Conservation (phyloP, 1,140 invertebrate species). For the Dreissena rostriformis region DNA sequence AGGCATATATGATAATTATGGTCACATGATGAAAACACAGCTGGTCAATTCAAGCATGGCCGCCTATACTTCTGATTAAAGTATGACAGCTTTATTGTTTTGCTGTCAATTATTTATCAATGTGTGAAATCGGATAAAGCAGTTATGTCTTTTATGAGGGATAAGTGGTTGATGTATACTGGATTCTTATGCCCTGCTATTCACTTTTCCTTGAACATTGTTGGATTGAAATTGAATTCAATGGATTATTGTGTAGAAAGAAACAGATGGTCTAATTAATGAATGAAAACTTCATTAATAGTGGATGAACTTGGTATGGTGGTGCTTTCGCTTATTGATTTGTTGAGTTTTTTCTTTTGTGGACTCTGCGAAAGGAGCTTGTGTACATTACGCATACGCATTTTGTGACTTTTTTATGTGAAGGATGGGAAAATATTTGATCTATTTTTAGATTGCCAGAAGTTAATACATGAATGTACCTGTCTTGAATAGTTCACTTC, state of each 20-base stretch:
- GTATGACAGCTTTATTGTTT: slow-evolving; percentile 58
- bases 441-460: slow-evolving; percentile 57
- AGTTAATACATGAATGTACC: slow-evolving; percentile 51
- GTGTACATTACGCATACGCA: background rate
- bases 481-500: slow-evolving; percentile 45
- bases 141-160: no score
- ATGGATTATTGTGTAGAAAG: slow-evolving; percentile 6
- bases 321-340: slow-evolving; percentile 14
- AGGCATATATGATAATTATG: slow-evolving; percentile 53
- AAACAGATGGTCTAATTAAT: slow-evolving; percentile 49
- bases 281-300: slow-evolving; percentile 49
- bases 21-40: slow-evolving; percentile 60
- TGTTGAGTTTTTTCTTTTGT: background rate
- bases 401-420: slow-evolving; percentile 2
- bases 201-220: no score
- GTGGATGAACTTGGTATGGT: slow-evolving; percentile 6
- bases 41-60: slow-evolving; percentile 56
- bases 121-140: slow-evolving; percentile 4
- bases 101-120: slow-evolving; percentile 54
- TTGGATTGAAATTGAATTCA: background rate
- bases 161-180: background rate
- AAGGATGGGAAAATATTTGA: slow-evolving; percentile 38
- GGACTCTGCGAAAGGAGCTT: background rate
- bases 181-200: background rate
- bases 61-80: slow-evolving; percentile 47